Percentiles rank a stretch among this genome's conserved stretches.
These are phyloP conservation scores for Chaetura pelagica DNA, from an alignment of 2,113 vertebrate genomes.

Conservation along the genomic window DNA sequence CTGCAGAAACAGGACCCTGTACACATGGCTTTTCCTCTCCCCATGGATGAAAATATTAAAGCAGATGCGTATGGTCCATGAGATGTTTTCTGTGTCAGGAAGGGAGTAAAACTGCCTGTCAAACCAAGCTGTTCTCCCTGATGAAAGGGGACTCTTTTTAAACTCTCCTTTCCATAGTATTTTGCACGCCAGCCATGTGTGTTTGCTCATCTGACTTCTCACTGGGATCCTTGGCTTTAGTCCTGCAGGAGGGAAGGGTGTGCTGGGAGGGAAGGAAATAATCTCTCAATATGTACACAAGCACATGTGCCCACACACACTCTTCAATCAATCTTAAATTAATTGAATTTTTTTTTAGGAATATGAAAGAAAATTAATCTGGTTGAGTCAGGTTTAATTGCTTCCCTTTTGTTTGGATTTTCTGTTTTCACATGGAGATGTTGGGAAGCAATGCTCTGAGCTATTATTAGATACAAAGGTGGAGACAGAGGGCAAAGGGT, in stretches of 20 bases:
- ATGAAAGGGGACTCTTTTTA: slow-evolving; percentile 49
- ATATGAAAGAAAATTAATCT: neutral
- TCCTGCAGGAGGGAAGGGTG: neutral
- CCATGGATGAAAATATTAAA: slow-evolving; percentile 59
- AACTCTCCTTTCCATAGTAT: slow-evolving; percentile 48
- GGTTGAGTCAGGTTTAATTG: slow-evolving; percentile 5
- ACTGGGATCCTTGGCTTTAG: slow-evolving; percentile 31
- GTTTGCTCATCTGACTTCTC: slow-evolving; percentile 59
- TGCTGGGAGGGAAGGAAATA: slow-evolving; percentile 33
- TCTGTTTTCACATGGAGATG: neutral
- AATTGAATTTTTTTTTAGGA: neutral
- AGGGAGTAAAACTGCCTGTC: slow-evolving; percentile 55
- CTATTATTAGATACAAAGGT: slow-evolving; percentile 35
- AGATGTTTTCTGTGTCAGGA: slow-evolving; percentile 54
- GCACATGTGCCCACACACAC: neutral
- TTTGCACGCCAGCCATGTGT: slow-evolving; percentile 43
- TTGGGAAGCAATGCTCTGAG: neutral
- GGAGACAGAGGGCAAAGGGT: slow-evolving; percentile 20
- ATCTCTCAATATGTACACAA: slow-evolving; percentile 11
- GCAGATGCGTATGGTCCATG: slow-evolving; percentile 25
- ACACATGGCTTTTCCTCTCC: slow-evolving; percentile 53
- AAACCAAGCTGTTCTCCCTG: slow-evolving; percentile 60
- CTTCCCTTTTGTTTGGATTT: slow-evolving; percentile 33
- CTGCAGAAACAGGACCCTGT: slow-evolving; percentile 36
- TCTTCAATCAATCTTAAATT: neutral